Conservation (phyloP, 53 echinoderm and acorn worm species). For the Patiria pectinifera region DNA sequence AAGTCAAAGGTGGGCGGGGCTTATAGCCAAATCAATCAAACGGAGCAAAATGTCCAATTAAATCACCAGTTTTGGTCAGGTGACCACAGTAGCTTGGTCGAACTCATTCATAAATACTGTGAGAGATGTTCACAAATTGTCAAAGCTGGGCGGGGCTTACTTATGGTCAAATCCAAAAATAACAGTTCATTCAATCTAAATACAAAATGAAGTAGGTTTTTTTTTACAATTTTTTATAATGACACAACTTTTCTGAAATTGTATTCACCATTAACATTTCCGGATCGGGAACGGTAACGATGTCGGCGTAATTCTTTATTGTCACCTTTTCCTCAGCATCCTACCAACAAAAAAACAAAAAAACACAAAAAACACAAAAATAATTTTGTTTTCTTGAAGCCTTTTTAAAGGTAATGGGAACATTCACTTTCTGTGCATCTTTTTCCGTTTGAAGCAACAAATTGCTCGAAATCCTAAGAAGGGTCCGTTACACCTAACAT, state of each 20-base stretch:
- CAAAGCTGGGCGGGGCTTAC: background rate
- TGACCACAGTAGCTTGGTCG: too few relatives aligned
- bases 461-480: too few relatives aligned
- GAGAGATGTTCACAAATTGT: too few relatives aligned
- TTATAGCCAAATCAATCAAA: background rate
- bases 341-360: constrained; percentile 55
- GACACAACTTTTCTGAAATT: background rate
- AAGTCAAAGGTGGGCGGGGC: background rate
- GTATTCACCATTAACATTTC: constrained; percentile 93
- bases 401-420: too few relatives aligned
- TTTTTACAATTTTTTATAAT: background rate
- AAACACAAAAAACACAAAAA: background rate
- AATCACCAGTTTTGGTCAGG: too few relatives aligned
- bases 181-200: too few relatives aligned
- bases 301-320: constrained; percentile 94
- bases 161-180: background rate
- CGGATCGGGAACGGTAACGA: constrained; percentile 97
- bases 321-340: constrained; percentile 93
- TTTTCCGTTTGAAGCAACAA: too few relatives aligned
- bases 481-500: too few relatives aligned
- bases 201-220: background rate
- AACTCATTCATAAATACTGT: too few relatives aligned
- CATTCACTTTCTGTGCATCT: too few relatives aligned
- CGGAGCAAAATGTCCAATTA: too few relatives aligned
- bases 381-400: too few relatives aligned